Evolutionary conservation across 2,113 vertebrate species (phyloP), one percentile per base, ranked within the genome.

Genomic region (Thinocorus orbignyianus): DNA sequence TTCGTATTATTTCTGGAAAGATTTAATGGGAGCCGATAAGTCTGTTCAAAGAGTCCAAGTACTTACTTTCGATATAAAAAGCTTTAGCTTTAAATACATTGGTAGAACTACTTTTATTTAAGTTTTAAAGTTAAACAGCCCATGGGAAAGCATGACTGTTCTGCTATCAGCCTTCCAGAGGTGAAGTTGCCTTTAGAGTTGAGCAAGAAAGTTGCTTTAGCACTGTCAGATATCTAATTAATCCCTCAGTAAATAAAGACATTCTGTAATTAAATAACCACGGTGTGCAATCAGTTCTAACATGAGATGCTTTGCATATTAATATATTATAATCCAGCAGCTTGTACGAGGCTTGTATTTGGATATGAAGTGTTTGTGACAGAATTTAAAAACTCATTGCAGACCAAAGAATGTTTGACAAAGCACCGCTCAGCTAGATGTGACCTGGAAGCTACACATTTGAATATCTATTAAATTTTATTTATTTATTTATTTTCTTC

Each of bases 231-330:
- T 73, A 66, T 17, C 77, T 95, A 84, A 95, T 92, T 91, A 97
- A 95, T 91, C 81, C 72, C 88, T 88, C 80, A 68, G 86, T 95
- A 96, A 95, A 95, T 92, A 87, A 87, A 93, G 33, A 77, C 69
- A 87, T 89, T 91, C 65, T 64, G 61, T 78, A 92, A 94, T 95
- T 91, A 95, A 91, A 91, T 88, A 95, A 81, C 69, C 0, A 1
- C 70, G 61, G 66, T 73, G 79, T 57, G 91, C 94, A 95, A 89
- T 95, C 93, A 93, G 77, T 60, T 89, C 83, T 42, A 86, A 87
- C 37, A 51, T 18, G 51, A 78, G 78, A 66, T 39, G 81, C 26
- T 83, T 81, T 92, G 89, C 95, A 91, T 95, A 78, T 89, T 86
- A 86, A 93, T 91, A 12, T 62, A 24, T 51, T 78, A 24, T 70